Evolutionary conservation across 2,113 vertebrate species (phyloP), one percentile per base, ranked within the genome.

Genomic region (Mohoua ochrocephala): DNA sequence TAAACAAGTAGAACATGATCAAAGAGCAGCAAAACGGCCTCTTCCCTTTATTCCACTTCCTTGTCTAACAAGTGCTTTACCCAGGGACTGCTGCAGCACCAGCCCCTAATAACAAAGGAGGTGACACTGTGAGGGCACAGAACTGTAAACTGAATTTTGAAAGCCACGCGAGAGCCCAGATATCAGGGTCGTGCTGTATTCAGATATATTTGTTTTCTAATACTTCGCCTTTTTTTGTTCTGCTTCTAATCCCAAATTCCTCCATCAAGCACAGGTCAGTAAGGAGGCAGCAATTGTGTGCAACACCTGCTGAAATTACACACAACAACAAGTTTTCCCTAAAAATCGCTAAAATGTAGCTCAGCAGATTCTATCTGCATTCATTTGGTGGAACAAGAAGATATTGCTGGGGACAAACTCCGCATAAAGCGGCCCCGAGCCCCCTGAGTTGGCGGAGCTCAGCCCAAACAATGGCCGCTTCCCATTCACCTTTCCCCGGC

Each of bases 381-480:
- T 97, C 78, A 97, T 98, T 96, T 95, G 96, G 97, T 50, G 64
- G 97, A 98, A 98, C 96, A 97, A 97, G 96, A 95, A 96, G 97
- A 96, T 95, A 95, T 80, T 94, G 96, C 92, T 33, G 92, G 96
- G 97, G 96, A 97, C 97, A 97, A 96, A 97, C 96, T 97, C 97
- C 26, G 74, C 95, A 96, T 93, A 97, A 94, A 97, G 97, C 97
- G 50, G 97, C 95, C 89, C 96, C 41, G 83, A 96, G 96, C 95
- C 96, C 96, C 95, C 97, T 61, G 97, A 97, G 98, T 92, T 96
- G 98, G 97, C 90, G 88, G 75, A 97, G 98, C 98, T 98, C 97
- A 97, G 98, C 95, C 97, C 73, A 97, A 98, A 98, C 98, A 98
- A 98, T 98, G 97, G 98, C 97, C 84, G 97, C 97, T 98, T 98